Evolutionary conservation across 2,797 vertebrate species (phyloP).

Genomic region (Semotilus atromaculatus): DNA sequence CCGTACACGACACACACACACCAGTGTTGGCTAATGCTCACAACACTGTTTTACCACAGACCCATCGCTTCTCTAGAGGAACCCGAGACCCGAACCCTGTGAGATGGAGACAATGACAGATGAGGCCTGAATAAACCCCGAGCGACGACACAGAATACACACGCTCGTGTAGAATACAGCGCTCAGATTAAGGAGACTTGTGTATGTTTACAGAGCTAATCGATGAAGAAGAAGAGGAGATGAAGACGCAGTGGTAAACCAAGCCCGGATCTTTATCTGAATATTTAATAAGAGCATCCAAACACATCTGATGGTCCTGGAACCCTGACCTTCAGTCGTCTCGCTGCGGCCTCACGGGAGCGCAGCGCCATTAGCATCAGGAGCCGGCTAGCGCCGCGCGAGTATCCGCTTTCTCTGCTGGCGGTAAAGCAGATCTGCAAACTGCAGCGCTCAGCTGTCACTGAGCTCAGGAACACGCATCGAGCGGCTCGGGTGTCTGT

Average conservation of each 20-base stretch:
- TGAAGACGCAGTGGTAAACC: slow-evolving; percentile 58
- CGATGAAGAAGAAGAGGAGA: slow-evolving; percentile 60
- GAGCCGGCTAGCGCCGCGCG: slow-evolving; percentile 42
- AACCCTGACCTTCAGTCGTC: slow-evolving; percentile 54
- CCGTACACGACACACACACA: no score
- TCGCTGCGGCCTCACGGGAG: slow-evolving; percentile 56
- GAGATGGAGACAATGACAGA: neutral
- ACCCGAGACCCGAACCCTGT: neutral
- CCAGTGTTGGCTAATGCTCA: neutral
- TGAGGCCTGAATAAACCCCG: neutral
- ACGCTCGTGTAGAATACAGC: slow-evolving; percentile 51
- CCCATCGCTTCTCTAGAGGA: neutral
- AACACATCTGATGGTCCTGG: slow-evolving; percentile 56
- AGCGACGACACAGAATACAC: slow-evolving; percentile 11
- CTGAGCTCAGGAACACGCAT: slow-evolving; percentile 60
- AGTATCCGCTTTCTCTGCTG: slow-evolving; percentile 53
- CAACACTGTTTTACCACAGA: neutral
- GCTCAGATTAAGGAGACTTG: slow-evolving; percentile 68
- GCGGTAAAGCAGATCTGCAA: slow-evolving; percentile 58
- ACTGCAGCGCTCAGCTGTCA: slow-evolving; percentile 65
- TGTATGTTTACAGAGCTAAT: slow-evolving; percentile 70
- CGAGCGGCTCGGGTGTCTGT: slow-evolving; percentile 66
- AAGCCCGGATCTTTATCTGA: slow-evolving; percentile 70
- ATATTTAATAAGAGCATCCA: slow-evolving; percentile 80
- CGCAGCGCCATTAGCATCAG: slow-evolving; percentile 62